These are phyloP conservation scores for Hypolimnas misippus DNA, from an alignment of 2,888 invertebrate genomes.

Conservation along the genomic window DNA sequence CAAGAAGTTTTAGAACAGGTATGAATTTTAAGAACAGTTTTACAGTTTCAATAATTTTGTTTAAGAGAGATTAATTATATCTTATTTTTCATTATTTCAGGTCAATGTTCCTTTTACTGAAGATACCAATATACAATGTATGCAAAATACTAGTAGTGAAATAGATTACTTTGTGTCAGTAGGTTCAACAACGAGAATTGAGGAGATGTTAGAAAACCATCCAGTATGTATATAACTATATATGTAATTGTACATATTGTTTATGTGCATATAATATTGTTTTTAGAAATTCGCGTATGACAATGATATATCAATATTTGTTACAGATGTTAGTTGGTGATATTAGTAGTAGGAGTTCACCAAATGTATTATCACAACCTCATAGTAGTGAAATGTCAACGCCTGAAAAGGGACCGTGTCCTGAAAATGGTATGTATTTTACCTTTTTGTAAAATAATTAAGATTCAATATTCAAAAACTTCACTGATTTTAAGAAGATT, in stretches of 20 bases:
- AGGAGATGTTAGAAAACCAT: constrained; percentile 80
- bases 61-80: too few species aligned
- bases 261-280: background rate
- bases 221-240: constrained; percentile 60
- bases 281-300: background rate
- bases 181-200: constrained; percentile 81
- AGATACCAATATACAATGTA: constrained; percentile 89
- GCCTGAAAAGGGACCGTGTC: constrained; percentile 67
- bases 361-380: constrained; percentile 65
- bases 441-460: constrained; percentile 21
- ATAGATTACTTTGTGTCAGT: constrained; percentile 92
- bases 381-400: constrained; percentile 76
- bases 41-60: constrained; percentile 15
- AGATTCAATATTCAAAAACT: constrained; percentile 23
- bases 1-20: constrained; percentile 92
- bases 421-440: constrained; percentile 62
- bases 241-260: background rate
- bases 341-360: constrained; percentile 72
- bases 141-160: constrained; percentile 88
- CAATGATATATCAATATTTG: constrained; percentile 8
- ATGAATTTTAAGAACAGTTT: constrained; percentile 13
- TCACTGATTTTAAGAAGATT: too few species aligned
- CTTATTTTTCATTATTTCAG: too few species aligned
- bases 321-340: constrained; percentile 76
- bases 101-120: constrained; percentile 88